Percentiles rank a stretch among this genome's conserved stretches.
These are phyloP conservation scores for Eumeta japonica DNA, from an alignment of 1,140 invertebrate species.

Conservation along the genomic window DNA sequence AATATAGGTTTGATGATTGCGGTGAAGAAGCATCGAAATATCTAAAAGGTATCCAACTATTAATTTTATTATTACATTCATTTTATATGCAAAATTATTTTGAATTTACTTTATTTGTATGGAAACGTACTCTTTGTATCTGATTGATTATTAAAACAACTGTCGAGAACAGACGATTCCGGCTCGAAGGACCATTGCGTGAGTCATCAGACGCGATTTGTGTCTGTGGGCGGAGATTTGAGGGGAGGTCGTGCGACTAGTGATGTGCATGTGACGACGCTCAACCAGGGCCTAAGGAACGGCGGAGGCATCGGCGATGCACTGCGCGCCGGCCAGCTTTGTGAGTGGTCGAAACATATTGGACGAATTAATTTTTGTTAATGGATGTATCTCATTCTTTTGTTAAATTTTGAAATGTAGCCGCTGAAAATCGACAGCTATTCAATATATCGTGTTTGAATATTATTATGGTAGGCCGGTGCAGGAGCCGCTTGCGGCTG, in stretches of 20 bases:
- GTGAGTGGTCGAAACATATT: constrained; percentile 66
- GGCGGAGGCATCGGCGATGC: constrained; percentile 99
- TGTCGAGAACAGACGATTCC: constrained; percentile 33
- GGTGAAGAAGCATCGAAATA: no score
- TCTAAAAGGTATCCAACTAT: no score
- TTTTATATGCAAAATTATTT: neutral
- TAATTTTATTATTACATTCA: neutral
- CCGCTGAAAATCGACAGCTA: neutral
- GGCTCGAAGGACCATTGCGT: constrained; percentile 2
- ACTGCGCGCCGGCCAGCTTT: constrained; percentile 83
- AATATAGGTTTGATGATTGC: no score
- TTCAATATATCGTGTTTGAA: no score
- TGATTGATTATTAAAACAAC: no score
- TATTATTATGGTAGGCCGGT: no score
- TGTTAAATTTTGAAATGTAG: neutral
- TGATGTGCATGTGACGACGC: constrained; percentile 99
- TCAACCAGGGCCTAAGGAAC: constrained; percentile 96
- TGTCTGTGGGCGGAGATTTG: constrained; percentile 60
- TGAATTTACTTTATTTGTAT: neutral
- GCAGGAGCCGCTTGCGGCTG: no score
- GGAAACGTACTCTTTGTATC: neutral
- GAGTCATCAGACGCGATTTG: constrained; percentile 23
- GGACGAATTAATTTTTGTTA: constrained; percentile 5
- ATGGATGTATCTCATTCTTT: no score
- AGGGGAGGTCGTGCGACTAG: constrained; percentile 94